Conservation (phyloP, 2,113 vertebrate genomes). For the Donacobius atricapilla region DNA sequence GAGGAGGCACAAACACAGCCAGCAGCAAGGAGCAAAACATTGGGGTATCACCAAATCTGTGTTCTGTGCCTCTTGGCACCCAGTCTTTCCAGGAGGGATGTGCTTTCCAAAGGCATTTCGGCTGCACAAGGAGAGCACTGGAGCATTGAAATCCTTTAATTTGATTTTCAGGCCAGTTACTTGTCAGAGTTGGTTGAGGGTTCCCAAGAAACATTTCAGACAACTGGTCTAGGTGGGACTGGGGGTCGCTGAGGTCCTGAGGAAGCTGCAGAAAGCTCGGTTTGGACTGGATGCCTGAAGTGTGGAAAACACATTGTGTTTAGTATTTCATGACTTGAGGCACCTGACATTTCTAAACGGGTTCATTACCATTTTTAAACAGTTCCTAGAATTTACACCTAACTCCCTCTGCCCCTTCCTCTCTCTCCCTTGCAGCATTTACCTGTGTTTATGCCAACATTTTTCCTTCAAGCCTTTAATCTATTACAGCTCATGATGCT, state of each 20-base stretch:
- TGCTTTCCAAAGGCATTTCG: background rate
- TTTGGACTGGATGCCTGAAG: slow-evolving; percentile 27
- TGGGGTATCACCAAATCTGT: background rate
- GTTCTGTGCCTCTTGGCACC: background rate
- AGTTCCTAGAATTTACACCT: background rate
- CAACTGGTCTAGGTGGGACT: background rate
- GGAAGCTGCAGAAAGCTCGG: background rate
- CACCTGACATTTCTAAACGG: background rate
- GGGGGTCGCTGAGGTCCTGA: background rate
- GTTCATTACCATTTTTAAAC: background rate
- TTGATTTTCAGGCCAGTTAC: background rate
- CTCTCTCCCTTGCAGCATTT: background rate
- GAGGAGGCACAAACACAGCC: background rate
- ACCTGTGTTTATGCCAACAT: background rate
- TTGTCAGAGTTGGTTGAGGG: background rate
- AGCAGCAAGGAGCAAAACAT: background rate
- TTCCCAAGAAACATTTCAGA: background rate
- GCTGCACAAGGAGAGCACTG: background rate
- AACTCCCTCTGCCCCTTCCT: background rate
- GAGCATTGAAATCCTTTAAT: background rate
- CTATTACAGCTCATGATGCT: background rate
- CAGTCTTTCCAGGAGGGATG: background rate
- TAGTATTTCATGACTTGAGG: background rate
- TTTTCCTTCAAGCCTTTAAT: background rate
- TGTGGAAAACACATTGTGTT: background rate